Percentiles rank a stretch among this genome's conserved stretches.
Evolutionary conservation across 1,140 invertebrate genomes (phyloP).

Genomic region (Nephila pilipes): DNA sequence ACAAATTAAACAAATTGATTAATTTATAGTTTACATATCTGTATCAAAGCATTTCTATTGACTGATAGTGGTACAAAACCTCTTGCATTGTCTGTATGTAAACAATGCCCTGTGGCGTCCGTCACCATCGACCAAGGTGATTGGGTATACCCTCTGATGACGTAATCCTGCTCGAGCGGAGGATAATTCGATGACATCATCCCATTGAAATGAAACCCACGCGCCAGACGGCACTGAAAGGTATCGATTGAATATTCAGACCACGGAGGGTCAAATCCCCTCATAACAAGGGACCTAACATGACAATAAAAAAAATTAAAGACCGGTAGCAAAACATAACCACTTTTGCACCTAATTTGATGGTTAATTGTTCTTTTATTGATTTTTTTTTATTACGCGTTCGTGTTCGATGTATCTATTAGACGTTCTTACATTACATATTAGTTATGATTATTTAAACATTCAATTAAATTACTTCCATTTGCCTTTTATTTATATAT

Average conservation of each 20-base stretch:
- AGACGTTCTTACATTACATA: too few species aligned
- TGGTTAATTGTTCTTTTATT: too few species aligned
- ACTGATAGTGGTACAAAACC: neutral
- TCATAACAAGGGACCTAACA: neutral
- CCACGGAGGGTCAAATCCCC: neutral
- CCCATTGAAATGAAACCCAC: slow-evolving; percentile 30
- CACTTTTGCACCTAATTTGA: neutral
- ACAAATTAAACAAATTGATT: too few species aligned
- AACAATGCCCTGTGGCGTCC: slow-evolving; percentile 62
- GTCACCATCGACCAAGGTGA: neutral
- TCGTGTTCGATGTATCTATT: too few species aligned
- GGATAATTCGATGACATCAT: slow-evolving; percentile 65
- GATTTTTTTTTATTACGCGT: too few species aligned
- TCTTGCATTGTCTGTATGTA: slow-evolving; percentile 48
- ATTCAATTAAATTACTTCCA: too few species aligned
- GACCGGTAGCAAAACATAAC: neutral
- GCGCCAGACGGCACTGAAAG: slow-evolving; percentile 23
- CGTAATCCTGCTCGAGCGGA: slow-evolving; percentile 1
- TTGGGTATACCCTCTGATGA: slow-evolving; percentile 44
- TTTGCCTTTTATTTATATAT: too few species aligned
- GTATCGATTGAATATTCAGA: slow-evolving; percentile 47
- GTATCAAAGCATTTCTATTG: too few species aligned
- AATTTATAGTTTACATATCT: too few species aligned
- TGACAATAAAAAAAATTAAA: neutral
- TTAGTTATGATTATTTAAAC: too few species aligned